Evolutionary conservation across 2,797 vertebrate genomes (phyloP).

Genomic region (Phoxinus dragarum): DNA sequence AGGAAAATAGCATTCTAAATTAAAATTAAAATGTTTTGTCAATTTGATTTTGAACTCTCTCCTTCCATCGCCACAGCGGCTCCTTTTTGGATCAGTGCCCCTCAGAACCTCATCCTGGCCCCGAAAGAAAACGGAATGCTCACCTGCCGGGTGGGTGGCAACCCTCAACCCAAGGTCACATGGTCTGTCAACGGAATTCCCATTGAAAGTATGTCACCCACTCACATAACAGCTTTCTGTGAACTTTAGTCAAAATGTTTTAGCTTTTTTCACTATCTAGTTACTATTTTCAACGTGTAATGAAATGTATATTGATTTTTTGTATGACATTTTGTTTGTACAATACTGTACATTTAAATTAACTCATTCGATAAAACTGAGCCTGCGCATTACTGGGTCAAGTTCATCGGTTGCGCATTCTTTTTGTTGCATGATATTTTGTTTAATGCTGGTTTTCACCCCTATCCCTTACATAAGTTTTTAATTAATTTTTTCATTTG

Average conservation of each 20-base stretch:
- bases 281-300: neutral
- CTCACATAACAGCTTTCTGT: neutral
- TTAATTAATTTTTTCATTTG: neutral
- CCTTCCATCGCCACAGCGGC: constrained; percentile 79
- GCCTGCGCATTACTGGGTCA: neutral
- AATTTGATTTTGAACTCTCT: neutral
- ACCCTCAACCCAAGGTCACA: constrained; percentile 87
- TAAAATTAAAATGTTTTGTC: neutral
- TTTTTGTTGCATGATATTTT: neutral
- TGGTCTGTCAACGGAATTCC: constrained; percentile 93
- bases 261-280: neutral
- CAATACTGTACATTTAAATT: no score
- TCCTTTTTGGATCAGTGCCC: constrained; percentile 93
- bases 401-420: neutral
- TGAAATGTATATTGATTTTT: neutral
- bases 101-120: constrained; percentile 91
- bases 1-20: neutral
- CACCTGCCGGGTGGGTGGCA: constrained; percentile 88
- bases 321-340: no score
- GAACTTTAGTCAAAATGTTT: neutral
- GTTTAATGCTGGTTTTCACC: neutral
- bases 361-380: neutral
- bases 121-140: constrained; percentile 91
- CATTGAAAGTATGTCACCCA: constrained; percentile 85
- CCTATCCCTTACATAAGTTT: neutral